phyloP scores from a whole-genome alignment of 2,888 invertebrate species.

The Crioceris asparagi region DNA sequence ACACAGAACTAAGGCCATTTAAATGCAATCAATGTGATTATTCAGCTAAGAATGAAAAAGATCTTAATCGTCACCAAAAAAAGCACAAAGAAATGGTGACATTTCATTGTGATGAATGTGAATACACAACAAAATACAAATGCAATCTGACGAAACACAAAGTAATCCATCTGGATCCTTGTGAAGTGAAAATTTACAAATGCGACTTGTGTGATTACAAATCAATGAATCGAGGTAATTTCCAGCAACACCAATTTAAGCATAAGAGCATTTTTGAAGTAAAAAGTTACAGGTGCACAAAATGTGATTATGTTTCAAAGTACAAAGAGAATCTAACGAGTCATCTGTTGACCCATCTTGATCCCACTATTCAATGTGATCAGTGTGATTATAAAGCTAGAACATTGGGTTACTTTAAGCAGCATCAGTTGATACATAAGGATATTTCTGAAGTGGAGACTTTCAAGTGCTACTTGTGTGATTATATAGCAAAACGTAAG shows the following conservation, averaged over 20 bases:
- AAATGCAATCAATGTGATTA: no score
- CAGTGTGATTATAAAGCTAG: not conserved
- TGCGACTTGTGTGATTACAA: no score
- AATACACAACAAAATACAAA: not conserved
- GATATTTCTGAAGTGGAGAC: no score
- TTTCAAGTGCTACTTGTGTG: not conserved
- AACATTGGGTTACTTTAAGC: not conserved
- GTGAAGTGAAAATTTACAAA: not conserved
- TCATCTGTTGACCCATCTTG: not conserved
- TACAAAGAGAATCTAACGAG: not conserved
- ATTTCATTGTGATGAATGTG: not conserved
- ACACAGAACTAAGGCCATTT: no score
- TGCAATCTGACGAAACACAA: not conserved
- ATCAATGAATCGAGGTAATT: not conserved
- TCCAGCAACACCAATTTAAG: not conserved
- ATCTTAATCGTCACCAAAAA: not conserved
- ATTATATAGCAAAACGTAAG: not conserved
- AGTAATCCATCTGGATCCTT: not conserved
- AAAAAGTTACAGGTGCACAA: not conserved
- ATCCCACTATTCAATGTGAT: not conserved
- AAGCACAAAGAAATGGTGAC: not conserved
- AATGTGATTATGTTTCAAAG: not conserved
- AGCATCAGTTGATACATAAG: not conserved
- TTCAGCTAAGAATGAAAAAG: not conserved
- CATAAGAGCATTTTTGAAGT: constrained; percentile 1